Percentiles rank a stretch among this genome's conserved stretches.
Conservation (phyloP, 2,797 vertebrate genomes). For the Acanthurus tractus region DNA sequence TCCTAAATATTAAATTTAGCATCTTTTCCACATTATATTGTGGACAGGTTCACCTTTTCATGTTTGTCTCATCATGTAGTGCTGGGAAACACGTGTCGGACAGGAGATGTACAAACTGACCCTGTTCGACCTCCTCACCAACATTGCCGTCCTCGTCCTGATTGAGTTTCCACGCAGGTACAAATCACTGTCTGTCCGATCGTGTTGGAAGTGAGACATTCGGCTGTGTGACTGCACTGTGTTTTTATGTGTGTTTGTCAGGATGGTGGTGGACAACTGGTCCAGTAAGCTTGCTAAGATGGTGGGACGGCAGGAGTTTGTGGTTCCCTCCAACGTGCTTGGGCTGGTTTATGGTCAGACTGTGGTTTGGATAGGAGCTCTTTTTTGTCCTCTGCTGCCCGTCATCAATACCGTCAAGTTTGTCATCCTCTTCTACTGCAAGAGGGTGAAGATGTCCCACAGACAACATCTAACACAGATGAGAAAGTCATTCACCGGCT, state of each 20-base stretch:
- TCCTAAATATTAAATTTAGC: background rate
- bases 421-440: constrained; percentile 90
- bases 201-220: background rate
- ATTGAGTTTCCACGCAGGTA: constrained; percentile 92
- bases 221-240: background rate
- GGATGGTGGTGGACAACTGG: constrained; percentile 88
- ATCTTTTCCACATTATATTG: background rate
- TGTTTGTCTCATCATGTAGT: constrained; percentile 78
- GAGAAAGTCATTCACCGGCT: background rate
- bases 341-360: constrained; percentile 91
- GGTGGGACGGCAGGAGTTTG: constrained; percentile 90
- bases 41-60: background rate
- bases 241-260: constrained; percentile 61
- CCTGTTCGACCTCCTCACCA: constrained; percentile 90
- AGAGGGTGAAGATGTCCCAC: constrained; percentile 84
- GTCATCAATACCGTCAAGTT: constrained; percentile 91
- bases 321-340: constrained; percentile 88
- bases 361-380: constrained; percentile 91
- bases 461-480: background rate
- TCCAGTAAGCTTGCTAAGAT: constrained; percentile 80
- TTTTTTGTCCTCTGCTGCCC: constrained; percentile 92
- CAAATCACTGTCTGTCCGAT: background rate
- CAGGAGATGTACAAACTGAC: constrained; percentile 95
- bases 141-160: constrained; percentile 82
- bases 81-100: constrained; percentile 93